These are phyloP conservation scores for Serripes groenlandicus DNA, from an alignment of 2,888 invertebrate genomes.

Conservation along the genomic window DNA sequence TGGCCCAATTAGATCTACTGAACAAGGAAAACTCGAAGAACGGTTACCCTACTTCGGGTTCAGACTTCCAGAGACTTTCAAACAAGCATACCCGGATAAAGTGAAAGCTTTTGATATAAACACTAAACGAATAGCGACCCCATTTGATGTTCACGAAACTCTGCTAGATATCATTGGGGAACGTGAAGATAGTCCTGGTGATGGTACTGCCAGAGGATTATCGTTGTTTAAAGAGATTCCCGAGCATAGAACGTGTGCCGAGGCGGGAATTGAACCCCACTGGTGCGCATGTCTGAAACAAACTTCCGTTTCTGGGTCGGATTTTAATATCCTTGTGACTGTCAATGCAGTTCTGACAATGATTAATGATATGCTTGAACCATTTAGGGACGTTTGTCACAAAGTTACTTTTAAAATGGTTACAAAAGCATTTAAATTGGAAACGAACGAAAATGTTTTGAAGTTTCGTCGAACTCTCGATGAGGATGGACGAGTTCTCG, in stretches of 20 bases:
- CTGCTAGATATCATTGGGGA: slow-evolving; percentile 89
- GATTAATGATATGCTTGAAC: slow-evolving; percentile 89
- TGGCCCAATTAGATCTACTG: slow-evolving; percentile 92
- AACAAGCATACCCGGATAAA: slow-evolving; percentile 89
- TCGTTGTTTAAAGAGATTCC: slow-evolving; percentile 87
- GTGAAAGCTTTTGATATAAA: slow-evolving; percentile 90
- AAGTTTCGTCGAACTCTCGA: slow-evolving; percentile 92
- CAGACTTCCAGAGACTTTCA: slow-evolving; percentile 91
- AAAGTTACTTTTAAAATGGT: slow-evolving; percentile 88
- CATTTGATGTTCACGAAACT: slow-evolving; percentile 95
- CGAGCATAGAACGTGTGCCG: slow-evolving; percentile 92
- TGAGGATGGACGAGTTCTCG: slow-evolving; percentile 93
- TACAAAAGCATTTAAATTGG: slow-evolving; percentile 91
- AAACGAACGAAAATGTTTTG: slow-evolving; percentile 90
- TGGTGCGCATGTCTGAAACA: slow-evolving; percentile 98
- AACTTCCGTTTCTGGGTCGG: slow-evolving; percentile 89
- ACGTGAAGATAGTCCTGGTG: slow-evolving; percentile 31
- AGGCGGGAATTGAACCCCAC: slow-evolving; percentile 96
- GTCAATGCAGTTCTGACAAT: slow-evolving; percentile 86
- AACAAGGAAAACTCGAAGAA: slow-evolving; percentile 97
- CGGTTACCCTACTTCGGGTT: slow-evolving; percentile 95
- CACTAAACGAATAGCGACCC: slow-evolving; percentile 91
- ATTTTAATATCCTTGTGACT: slow-evolving; percentile 88
- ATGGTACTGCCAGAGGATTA: slow-evolving; percentile 78
- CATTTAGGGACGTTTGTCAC: slow-evolving; percentile 84